phyloP scores from a whole-genome alignment of 2,888 invertebrate genomes.

The Athalia circularis region DNA sequence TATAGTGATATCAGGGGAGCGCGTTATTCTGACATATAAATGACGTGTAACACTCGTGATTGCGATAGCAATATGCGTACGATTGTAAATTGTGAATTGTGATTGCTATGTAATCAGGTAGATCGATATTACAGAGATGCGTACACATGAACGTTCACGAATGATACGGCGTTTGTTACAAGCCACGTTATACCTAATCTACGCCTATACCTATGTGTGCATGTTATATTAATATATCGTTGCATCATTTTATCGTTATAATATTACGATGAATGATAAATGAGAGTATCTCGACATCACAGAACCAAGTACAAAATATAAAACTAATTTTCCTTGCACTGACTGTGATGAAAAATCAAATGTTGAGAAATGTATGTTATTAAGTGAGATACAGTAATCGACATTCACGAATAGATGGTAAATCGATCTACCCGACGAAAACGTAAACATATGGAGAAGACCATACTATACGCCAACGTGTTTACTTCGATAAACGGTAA shows the following conservation, averaged over 20 bases:
- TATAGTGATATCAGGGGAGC: conserved; percentile 55
- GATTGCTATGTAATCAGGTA: no score
- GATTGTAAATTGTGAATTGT: no score
- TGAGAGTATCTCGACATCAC: conserved; percentile 29
- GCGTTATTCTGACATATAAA: conserved; percentile 58
- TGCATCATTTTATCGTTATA: no score
- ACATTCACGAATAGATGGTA: background rate
- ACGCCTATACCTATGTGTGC: background rate
- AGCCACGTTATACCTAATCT: conserved; percentile 30
- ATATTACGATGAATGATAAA: background rate
- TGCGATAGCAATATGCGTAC: no score
- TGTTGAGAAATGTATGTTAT: conserved; percentile 15
- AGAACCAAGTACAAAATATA: conserved; percentile 39
- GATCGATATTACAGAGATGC: no score
- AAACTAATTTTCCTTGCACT: conserved; percentile 36
- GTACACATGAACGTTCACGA: background rate
- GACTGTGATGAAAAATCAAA: conserved; percentile 37
- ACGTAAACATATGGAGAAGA: no score
- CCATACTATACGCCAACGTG: background rate
- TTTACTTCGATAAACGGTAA: conserved; percentile 1
- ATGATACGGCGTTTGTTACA: conserved; percentile 1
- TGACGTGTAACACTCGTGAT: no score
- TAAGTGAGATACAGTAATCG: background rate
- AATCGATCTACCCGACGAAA: no score
- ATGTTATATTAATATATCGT: no score